Base-by-base conservation (phyloP, 2,113 vertebrate genomes). In the Trogon melanurus region DNA sequence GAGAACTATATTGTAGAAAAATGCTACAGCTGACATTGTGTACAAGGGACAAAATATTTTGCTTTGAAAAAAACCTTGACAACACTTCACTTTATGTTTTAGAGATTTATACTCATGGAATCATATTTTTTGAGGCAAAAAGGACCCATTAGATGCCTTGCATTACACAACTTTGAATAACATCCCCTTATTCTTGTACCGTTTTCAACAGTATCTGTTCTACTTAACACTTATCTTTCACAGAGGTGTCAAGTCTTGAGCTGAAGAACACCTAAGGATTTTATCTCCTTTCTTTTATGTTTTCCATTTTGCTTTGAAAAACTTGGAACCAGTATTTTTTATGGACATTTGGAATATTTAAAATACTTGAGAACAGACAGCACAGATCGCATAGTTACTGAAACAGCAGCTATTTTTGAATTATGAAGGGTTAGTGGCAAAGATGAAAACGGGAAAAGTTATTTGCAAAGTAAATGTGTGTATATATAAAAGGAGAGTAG, bases 21-120 rank as follows among this genome's bases (percentile, higher is more conserved):
- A 82, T 51, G 25, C 38, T 58, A 51, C 41, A 70, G 32, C 44
- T 96, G 74, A 91, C 23, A 47, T 79, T 70, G 58, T 70, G 51
- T 27, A 78, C 64, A 96, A 75, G 41, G 79, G 62, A 91, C 65
- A 79, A 94, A 95, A 95, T 88, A 88, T 89, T 95, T 93, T 93
- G 44, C 50, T 76, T 84, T 89, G 50, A 67, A 22, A 95, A 89
- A 86, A 94, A 87, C 44, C n/a, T 66, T 76, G 41, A 94, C 58
- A 76, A 73, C 16, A 47, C 75, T 89, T 85, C 3, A 53, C 75
- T 89, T 91, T 41, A 56, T 50, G 25, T 95, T 93, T 89, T 89
- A 91, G 79, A 86, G 47, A 74, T 92, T 86, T 91, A 89, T 79
- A 85, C 79, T 70, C 30, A 14, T 36, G 25, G 54, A 88, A 85